Evolutionary conservation across 2,888 invertebrate genomes (phyloP), one percentile per base, ranked within the genome.

Genomic region (Sphaerolaimus hirsutus): DNA sequence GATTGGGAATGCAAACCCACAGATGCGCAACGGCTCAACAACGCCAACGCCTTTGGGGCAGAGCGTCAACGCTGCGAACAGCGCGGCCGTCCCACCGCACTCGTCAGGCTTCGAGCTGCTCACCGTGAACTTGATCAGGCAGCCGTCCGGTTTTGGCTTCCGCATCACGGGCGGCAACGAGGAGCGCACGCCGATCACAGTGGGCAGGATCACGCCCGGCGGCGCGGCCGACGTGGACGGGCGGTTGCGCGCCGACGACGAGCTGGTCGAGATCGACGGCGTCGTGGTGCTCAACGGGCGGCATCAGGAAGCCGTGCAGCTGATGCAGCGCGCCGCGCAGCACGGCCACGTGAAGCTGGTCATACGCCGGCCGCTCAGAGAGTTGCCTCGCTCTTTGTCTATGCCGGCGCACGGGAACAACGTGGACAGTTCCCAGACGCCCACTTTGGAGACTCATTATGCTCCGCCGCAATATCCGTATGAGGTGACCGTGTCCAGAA

Each of bases 101-200:
- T n/a, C n/a, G 5, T 14, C 37, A 5, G 50, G 62, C 64, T 51
- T 67, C 58, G 72, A 76, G 40, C 78, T 79, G 56, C 75, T 79
- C 54, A 66, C 76, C 48, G 78, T 91, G 10, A 78, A 81, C 0
- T 68, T 93, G 45, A 78, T 79, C 43, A 74, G 86, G n/a, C 82
- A 84, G 56, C 79, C 82, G 35, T 78, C 78, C 47, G 93, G 93
- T 2, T 97, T 97, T 70, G 97, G 93, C 10, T 97, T 97, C 70
- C 75, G 93, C 51, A 87, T 97, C 61, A 82, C 93, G 29, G 93
- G 93, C 23, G 97, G 97, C 37, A 84, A 84, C 1, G 93, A 93
- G 53, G 53, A 55, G 43, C 55, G 54, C 43, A 55, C 54, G 1
- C 51, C 53, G 74, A 76, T 91, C 50, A 83, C 87, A 12, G 87